A percentile compares a stretch with the other conserved stretches of the same genome.
Evolutionary conservation across 2,888 invertebrate species (phyloP).

Genomic region (Clistopyga incitator): DNA sequence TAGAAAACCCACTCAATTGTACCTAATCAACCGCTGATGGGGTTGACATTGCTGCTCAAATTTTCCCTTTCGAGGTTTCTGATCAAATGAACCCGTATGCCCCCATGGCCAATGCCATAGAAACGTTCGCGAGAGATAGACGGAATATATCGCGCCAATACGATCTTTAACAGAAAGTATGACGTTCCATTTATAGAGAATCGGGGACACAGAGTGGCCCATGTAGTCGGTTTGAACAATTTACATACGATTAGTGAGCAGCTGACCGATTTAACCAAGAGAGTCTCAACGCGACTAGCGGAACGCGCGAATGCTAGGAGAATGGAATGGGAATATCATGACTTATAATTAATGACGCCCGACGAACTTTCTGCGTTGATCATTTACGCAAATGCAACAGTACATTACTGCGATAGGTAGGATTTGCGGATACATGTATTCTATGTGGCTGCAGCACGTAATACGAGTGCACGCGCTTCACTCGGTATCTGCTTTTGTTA

Average conservation of each 20-base stretch:
- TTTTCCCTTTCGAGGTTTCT: neutral
- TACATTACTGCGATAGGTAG: neutral
- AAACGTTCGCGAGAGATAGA: neutral
- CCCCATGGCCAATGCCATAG: constrained; percentile 15
- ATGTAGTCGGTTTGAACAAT: too few species aligned
- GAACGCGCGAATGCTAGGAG: too few species aligned
- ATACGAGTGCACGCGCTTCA: neutral
- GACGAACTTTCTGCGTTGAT: too few species aligned
- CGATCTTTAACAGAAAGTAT: neutral
- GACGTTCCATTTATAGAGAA: too few species aligned
- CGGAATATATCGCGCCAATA: neutral
- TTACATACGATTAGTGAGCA: too few species aligned
- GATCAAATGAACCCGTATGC: constrained; percentile 37
- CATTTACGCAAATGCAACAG: too few species aligned
- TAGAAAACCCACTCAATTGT: constrained; percentile 15
- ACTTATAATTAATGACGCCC: too few species aligned
- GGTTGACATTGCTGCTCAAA: neutral
- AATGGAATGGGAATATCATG: too few species aligned
- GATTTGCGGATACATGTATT: neutral
- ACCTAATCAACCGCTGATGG: neutral
- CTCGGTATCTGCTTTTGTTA: neutral
- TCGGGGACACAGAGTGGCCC: too few species aligned
- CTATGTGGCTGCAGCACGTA: neutral
- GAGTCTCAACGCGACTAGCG: too few species aligned
- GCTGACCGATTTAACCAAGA: too few species aligned